Conservation (phyloP, 2,888 invertebrate species). For the Xanthostigma xanthostigma region DNA sequence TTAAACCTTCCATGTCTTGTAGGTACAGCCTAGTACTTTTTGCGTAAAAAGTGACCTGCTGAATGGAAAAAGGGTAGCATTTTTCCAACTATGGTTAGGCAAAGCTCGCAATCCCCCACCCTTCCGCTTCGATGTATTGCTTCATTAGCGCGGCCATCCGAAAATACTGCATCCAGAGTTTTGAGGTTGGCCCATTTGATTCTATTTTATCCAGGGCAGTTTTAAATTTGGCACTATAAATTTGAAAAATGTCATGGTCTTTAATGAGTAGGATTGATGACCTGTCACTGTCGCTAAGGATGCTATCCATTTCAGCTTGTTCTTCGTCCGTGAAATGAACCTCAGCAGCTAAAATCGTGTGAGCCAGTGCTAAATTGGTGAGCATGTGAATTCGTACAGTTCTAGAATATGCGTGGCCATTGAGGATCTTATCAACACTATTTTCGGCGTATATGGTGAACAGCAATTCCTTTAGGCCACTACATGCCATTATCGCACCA, state of each 20-base stretch:
- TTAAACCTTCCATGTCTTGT: slow-evolving; percentile 1
- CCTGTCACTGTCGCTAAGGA: slow-evolving; percentile 2
- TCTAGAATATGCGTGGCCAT: slow-evolving; percentile 12
- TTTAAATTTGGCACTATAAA: not conserved
- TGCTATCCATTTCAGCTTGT: slow-evolving; percentile 6
- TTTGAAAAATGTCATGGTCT: not conserved
- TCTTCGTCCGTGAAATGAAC: slow-evolving; percentile 9
- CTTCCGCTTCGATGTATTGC: slow-evolving; percentile 1
- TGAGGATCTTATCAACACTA: slow-evolving; percentile 10
- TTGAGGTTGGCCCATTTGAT: not conserved
- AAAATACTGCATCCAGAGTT: not conserved
- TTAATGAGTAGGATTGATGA: not conserved
- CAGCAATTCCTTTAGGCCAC: slow-evolving; percentile 11
- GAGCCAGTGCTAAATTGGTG: slow-evolving; percentile 4
- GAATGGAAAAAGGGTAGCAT: too few species aligned
- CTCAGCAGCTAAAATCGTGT: not conserved
- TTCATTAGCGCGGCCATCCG: not conserved
- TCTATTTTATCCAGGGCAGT: not conserved
- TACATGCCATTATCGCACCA: slow-evolving; percentile 12
- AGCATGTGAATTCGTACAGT: slow-evolving; percentile 12
- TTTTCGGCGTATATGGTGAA: slow-evolving; percentile 9
- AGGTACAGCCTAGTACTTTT: too few species aligned
- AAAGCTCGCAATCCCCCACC: not conserved
- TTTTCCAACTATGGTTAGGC: not conserved
- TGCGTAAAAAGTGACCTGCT: too few species aligned